These are phyloP conservation scores for Bruchidius siliquastri DNA, from an alignment of 2,888 invertebrate species.

Conservation along the genomic window DNA sequence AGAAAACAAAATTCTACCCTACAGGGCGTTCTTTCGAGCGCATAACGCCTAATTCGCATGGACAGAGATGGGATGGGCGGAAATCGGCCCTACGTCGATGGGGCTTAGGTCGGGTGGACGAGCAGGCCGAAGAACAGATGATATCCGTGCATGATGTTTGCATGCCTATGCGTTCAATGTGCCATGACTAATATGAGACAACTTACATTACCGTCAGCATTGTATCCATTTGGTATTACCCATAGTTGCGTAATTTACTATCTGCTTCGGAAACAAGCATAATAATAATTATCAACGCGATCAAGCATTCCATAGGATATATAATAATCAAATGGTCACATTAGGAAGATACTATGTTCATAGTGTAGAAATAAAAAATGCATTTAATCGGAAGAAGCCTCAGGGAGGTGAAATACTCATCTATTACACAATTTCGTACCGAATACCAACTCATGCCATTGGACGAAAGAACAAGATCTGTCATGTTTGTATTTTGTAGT, in stretches of 20 bases:
- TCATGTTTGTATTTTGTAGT: too few species aligned
- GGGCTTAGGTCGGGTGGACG: constrained; percentile 11
- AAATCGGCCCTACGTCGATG: constrained; percentile 4
- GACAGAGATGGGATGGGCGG: constrained; percentile 40
- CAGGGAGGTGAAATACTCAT: too few species aligned
- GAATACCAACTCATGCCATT: too few species aligned
- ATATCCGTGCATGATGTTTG: constrained; percentile 40
- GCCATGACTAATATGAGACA: constrained; percentile 48
- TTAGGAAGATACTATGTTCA: too few species aligned
- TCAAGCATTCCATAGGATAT: too few species aligned
- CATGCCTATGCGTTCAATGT: constrained; percentile 49
- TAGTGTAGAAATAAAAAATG: too few species aligned
- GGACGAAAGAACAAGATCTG: too few species aligned
- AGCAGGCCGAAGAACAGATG: constrained; percentile 32
- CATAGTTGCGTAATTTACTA: not conserved
- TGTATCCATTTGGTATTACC: not conserved
- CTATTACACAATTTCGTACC: too few species aligned
- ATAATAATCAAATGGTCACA: too few species aligned
- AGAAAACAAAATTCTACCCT: constrained; percentile 23
- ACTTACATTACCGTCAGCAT: constrained; percentile 41
- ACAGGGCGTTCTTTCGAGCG: constrained; percentile 34
- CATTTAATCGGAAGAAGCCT: too few species aligned
- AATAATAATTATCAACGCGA: too few species aligned
- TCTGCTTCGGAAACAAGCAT: constrained; percentile 7
- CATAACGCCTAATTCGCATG: constrained; percentile 45